Evolutionary conservation across 2,888 invertebrate genomes (phyloP).

Genomic region (Pocota personata): DNA sequence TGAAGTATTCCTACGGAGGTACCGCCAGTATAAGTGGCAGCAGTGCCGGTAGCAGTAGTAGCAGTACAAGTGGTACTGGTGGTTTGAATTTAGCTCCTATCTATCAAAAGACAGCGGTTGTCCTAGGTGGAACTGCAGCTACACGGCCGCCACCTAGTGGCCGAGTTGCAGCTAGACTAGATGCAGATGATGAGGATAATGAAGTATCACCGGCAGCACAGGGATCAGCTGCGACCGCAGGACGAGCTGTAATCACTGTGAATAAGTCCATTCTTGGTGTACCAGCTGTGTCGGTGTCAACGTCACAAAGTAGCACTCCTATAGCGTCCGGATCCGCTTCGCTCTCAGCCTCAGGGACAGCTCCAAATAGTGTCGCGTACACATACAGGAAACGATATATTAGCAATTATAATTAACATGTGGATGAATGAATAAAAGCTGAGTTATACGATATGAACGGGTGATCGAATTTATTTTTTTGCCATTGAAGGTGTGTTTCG

Average conservation of each 20-base stretch:
- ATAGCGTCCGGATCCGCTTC: not conserved
- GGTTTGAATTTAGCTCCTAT: constrained; percentile 6
- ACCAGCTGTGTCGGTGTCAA: constrained; percentile 13
- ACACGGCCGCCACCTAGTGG: not conserved
- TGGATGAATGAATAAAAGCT: constrained; percentile 58
- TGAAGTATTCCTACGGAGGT: constrained; percentile 12
- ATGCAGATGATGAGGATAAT: not conserved
- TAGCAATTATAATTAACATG: constrained; percentile 28
- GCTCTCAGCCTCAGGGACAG: not conserved
- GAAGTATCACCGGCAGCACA: not conserved
- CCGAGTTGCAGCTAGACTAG: not conserved
- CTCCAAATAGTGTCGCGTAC: constrained; percentile 8
- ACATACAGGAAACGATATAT: constrained; percentile 41
- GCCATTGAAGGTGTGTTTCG: not conserved
- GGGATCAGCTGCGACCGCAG: not conserved
- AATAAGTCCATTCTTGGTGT: constrained; percentile 6
- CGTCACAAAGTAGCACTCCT: not conserved
- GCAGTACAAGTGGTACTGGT: not conserved
- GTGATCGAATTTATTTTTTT: constrained; percentile 9
- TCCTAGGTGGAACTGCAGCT: constrained; percentile 26
- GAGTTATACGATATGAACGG: constrained; percentile 4
- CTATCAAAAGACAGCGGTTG: constrained; percentile 24
- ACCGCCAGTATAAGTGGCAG: not conserved
- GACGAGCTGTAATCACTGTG: not conserved
- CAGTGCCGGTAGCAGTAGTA: not conserved